Evolutionary conservation across 2,797 vertebrate species (phyloP), one percentile per base, ranked within the genome.

Genomic region (Notolabrus celidotus): DNA sequence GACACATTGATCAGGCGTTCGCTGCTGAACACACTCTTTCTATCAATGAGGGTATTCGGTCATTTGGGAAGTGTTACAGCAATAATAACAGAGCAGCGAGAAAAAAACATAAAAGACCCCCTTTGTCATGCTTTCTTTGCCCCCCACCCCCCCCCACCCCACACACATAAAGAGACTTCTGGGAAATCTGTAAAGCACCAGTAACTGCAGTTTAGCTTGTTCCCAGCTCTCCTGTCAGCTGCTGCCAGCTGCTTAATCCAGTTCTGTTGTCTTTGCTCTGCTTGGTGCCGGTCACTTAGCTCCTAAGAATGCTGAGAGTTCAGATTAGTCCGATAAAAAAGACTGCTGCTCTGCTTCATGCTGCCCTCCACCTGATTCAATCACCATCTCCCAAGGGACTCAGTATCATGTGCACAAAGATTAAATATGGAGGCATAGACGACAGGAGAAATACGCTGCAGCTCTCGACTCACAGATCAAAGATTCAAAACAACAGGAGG

Each of bases 211-310:
- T 29, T 67, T 50, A 43, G 2, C 67, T 51, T 23, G 1, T 52
- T 58, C 36, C n/a, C 19, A 19, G 33, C 12, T 25, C n/a, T 11
- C 29, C n/a, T 38, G 46, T 19, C 33, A 53, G 15, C 71, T 46
- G 41, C 63, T 38, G 29, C 61, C 62, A 60, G 46, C 34, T 41
- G 67, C 53, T 1, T 12, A 19, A 63, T 62, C 36, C 53, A 39
- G 9, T 27, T n/a, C 53, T 46, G 38, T 41, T 29, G 47, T 61
- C 22, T 56, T 10, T 55, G 10, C 61, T 76, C 82, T 77, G 70
- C 76, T 49, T 34, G 7, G 75, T 51, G 22, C n/a, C 27, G 10
- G 33, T 34, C 33, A 34, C 10, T 34, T 33, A 6, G 55, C 43
- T 29, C 55, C 17, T 17, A 74, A 61, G 57, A 70, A 75, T 77